Base-by-base conservation (phyloP, 2,888 invertebrate species). In the Agrotis ipsilon region DNA sequence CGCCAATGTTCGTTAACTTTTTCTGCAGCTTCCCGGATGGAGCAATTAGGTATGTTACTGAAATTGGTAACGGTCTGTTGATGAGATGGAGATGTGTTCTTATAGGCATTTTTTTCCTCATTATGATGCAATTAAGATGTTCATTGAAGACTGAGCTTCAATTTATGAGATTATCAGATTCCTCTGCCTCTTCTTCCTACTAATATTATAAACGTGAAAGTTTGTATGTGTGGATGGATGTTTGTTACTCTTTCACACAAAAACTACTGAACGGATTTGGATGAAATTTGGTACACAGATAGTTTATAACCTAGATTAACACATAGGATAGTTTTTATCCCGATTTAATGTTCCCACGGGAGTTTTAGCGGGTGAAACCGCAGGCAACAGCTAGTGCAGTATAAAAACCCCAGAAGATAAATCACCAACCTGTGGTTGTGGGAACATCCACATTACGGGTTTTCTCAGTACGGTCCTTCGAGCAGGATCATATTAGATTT, bases 21-120 rank as follows among this genome's bases (percentile, higher is more conserved):
- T 70, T 59, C 18, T 27, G 2, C 72, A 27, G 72, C 77, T 82
- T 85, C 74, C 85, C 82, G 87, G 84, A 86, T 77, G 68, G 39
- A 13, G 60, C 66, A 71, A 81, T 83, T 80, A 32, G 5, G 3
- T 46, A 82, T 76, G 24, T 49, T 49, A 18, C 63, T 57, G 61
- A 57, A 58, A 76, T 71, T 60, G 32, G 3, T 55, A 54, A 45
- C 11, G 11, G 39, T 59, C 60, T 48, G 19, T 18, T n/a, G 48
- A 45, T 59, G 51, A 39, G 43, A 51, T 64, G 45, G 45, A 54
- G 49, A 27, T 1, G 27, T 7, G 43, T 68, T 59, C 39, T 51
- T 13, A 18, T 64, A n/a, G n/a, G n/a, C n/a, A n/a, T n/a, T 64
- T 51, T 19, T 48, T 46, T 18, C 24, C 21, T 9, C 2, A 19